Evolutionary conservation across 2,888 invertebrate genomes (phyloP), one percentile per base, ranked within the genome.

Genomic region (Caenorhabditis sulstoni): DNA sequence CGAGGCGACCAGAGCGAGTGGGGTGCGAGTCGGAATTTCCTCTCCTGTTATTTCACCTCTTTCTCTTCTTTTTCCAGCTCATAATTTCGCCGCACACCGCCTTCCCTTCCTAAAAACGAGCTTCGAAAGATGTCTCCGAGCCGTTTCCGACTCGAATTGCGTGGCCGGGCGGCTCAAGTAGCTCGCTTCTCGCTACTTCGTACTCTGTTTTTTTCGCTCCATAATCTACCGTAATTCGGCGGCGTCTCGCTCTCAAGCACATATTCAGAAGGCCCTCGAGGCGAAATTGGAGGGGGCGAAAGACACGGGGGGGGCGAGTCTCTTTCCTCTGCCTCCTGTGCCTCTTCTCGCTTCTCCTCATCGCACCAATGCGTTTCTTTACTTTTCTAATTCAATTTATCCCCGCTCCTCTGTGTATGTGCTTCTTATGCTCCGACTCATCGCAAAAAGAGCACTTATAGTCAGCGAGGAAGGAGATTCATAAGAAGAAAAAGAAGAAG

Each of bases 301-400:
- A n/a, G 39, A 37, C 37, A 18, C 37, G 35, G 16, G 8, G 35
- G 16, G 5, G 29, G 35, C 35, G 55, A 37, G 39, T 44, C 57
- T 57, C 57, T 57, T 41, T 41, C 14, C 57, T 14, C 35, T 53
- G 41, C 61, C 61, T 35, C 59, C 59, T 67, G 23, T 29, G 29
- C 35, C 53, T 70, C 68, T 70, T 61, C 59, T 68, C 59, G 44
- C 37, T 59, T 58, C 62, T 71, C 71, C 65, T 59, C 65, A 65
- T 65, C 59, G 68, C 68, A 52, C 66, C 71, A 62, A 62, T 71
- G 49, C 64, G 55, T 74, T 64, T 65, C 59, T 74, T 65, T 65
- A 65, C 59, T 74, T 66, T 74, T 74, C 74, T 74, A 76, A 76
- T 76, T 76, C 62, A 68, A 76, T 76, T 76, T 68, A 52, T 64